Conservation (phyloP, 1,140 invertebrate genomes). For the Drosophila miranda region DNA sequence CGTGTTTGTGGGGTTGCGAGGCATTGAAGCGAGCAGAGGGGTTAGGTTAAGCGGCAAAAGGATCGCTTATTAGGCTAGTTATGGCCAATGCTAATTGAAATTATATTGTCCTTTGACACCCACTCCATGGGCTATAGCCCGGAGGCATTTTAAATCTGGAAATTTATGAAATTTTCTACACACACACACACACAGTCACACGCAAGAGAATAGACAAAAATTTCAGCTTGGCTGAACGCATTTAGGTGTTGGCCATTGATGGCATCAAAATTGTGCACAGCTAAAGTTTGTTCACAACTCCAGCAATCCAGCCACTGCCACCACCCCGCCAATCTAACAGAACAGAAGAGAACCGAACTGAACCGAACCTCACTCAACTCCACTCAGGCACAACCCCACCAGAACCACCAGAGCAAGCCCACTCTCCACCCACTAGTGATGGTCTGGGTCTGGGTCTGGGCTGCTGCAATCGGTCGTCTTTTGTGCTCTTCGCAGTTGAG, state of each 20-base stretch:
- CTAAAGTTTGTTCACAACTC: slow-evolving; percentile 35
- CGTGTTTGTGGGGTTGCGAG: slow-evolving; percentile 55
- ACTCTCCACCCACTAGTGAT: background rate
- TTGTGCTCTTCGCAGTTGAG: slow-evolving; percentile 81
- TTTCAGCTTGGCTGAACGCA: slow-evolving; percentile 70
- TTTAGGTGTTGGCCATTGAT: slow-evolving; percentile 55
- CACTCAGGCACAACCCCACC: slow-evolving; percentile 6
- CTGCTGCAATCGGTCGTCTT: slow-evolving; percentile 69
- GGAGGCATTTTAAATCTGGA: slow-evolving; percentile 25
- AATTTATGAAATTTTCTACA: slow-evolving; percentile 24
- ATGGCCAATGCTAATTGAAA: slow-evolving; percentile 47
- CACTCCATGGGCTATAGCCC: slow-evolving; percentile 4
- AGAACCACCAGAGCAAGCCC: background rate
- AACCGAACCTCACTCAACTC: slow-evolving; percentile 6
- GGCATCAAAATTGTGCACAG: slow-evolving; percentile 66
- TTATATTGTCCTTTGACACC: slow-evolving; percentile 34
- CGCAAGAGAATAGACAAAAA: slow-evolving; percentile 38
- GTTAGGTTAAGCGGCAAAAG: slow-evolving; percentile 10
- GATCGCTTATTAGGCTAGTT: slow-evolving; percentile 46
- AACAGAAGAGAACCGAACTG: no score
- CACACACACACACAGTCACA: background rate
- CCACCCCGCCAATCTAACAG: no score
- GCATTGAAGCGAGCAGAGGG: slow-evolving; percentile 47
- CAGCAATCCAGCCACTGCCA: background rate
- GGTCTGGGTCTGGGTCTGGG: background rate